Conservation (phyloP, 2,797 vertebrate genomes). For the Craterocephalus amniculus region DNA sequence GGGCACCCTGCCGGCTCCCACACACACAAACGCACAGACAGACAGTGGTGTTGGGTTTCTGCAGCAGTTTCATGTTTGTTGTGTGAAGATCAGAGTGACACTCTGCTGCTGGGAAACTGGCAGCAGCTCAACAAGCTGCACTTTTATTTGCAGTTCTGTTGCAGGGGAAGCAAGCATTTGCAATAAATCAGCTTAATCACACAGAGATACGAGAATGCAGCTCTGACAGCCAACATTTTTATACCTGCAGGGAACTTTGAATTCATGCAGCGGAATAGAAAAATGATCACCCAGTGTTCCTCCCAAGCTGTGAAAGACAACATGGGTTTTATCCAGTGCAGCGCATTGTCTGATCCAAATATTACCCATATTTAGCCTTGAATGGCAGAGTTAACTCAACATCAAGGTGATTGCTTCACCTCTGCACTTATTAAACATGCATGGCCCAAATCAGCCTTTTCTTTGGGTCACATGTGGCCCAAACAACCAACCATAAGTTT, state of each 20-base stretch:
- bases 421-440: neutral
- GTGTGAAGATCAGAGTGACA: slow-evolving; percentile 21
- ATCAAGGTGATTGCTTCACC: neutral
- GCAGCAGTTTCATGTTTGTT: slow-evolving; percentile 37
- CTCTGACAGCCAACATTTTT: neutral
- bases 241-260: neutral
- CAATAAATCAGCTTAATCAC: slow-evolving; percentile 20
- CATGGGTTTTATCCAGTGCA: too few relatives aligned
- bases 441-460: neutral
- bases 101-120: slow-evolving; percentile 37
- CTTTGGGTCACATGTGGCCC: neutral
- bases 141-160: slow-evolving; percentile 4
- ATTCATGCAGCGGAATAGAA: too few relatives aligned
- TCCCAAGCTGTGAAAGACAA: too few relatives aligned
- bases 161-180: neutral
- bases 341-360: too few relatives aligned
- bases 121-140: slow-evolving; percentile 12
- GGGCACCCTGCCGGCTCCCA: slow-evolving; percentile 37
- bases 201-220: neutral
- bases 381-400: too few relatives aligned
- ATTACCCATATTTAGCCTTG: too few relatives aligned
- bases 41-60: slow-evolving; percentile 29
- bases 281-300: too few relatives aligned
- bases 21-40: slow-evolving; percentile 14
- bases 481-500: too few relatives aligned